Evolutionary conservation across 2,888 invertebrate genomes (phyloP).

Genomic region (Ferrisia virgata): DNA sequence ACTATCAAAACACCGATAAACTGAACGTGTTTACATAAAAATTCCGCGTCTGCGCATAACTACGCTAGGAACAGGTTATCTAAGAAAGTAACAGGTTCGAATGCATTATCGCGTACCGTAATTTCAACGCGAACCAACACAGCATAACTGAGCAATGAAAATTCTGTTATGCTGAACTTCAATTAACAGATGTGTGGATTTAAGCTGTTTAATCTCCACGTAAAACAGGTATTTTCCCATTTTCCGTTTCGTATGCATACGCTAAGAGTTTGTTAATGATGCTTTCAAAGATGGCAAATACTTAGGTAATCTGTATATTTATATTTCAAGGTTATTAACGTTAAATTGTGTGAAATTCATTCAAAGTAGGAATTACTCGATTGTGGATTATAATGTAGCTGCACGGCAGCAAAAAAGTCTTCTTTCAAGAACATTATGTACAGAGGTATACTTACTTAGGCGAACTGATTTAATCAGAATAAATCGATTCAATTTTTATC

Average conservation of each 20-base stretch:
- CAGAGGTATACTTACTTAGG: no score
- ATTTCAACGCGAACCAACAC: background rate
- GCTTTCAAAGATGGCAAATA: background rate
- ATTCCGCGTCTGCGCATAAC: constrained; percentile 6
- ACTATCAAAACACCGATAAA: background rate
- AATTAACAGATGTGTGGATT: background rate
- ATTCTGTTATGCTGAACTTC: background rate
- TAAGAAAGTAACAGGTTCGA: background rate
- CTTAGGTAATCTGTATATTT: background rate
- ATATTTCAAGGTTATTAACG: background rate
- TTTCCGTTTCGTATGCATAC: background rate
- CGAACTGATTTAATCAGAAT: no score
- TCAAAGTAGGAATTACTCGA: no score
- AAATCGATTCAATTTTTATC: no score
- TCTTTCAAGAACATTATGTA: no score
- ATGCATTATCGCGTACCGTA: background rate
- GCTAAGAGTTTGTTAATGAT: background rate
- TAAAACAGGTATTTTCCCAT: background rate
- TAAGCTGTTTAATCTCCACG: background rate
- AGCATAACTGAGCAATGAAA: background rate
- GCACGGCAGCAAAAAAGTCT: background rate
- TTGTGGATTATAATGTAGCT: no score
- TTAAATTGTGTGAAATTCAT: background rate
- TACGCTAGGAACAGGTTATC: background rate
- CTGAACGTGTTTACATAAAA: background rate